phyloP scores from a whole-genome alignment of 2,888 invertebrate species.

The Hyles lineata region DNA sequence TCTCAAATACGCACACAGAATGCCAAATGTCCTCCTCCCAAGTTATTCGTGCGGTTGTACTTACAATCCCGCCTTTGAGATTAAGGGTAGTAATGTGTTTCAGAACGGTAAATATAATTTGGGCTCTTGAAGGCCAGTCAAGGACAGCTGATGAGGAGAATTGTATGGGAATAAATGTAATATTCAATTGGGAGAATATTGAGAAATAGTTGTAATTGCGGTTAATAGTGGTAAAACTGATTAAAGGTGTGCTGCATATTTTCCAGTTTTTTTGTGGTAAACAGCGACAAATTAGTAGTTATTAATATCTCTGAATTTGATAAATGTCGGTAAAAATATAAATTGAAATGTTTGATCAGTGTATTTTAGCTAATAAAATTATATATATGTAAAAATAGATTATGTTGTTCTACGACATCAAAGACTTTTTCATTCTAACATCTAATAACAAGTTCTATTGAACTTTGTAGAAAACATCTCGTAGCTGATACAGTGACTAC shows the following conservation, averaged over 20 bases:
- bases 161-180: neutral
- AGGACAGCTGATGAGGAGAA: conserved; percentile 48
- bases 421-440: neutral
- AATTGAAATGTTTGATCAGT: too few relatives aligned
- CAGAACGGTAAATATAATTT: neutral
- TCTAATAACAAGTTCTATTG: neutral
- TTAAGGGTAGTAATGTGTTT: neutral
- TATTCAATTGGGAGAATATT: neutral
- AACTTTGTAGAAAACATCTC: conserved; percentile 8
- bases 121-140: conserved; percentile 50
- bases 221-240: neutral
- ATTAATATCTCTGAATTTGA: too few relatives aligned
- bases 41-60: neutral
- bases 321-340: too few relatives aligned
- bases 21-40: conserved; percentile 53
- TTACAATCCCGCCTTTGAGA: neutral
- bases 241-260: neutral
- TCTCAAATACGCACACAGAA: conserved; percentile 60
- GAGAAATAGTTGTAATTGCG: neutral
- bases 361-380: neutral
- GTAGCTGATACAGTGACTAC: conserved; percentile 49
- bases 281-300: too few relatives aligned
- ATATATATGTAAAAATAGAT: neutral
- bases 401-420: neutral
- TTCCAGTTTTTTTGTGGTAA: too few relatives aligned